Evolutionary conservation across 1,140 invertebrate genomes (phyloP).

Genomic region (Meteorus sp.): DNA sequence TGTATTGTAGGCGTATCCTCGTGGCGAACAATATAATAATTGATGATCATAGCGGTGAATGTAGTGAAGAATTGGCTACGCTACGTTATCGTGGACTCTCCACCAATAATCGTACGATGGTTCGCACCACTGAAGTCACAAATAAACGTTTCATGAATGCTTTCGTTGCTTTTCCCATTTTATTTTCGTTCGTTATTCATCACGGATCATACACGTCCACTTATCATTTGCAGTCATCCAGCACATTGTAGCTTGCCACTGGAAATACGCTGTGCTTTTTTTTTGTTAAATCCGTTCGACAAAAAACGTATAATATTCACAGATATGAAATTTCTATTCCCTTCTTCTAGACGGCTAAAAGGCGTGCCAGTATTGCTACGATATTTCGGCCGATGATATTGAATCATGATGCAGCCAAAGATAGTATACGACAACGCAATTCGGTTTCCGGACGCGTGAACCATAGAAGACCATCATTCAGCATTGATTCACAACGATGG

Average conservation of each 20-base stretch:
- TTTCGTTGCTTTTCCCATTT: background rate
- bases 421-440: conserved; percentile 46
- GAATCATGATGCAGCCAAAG: conserved; percentile 48
- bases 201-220: too few relatives aligned
- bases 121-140: too few relatives aligned
- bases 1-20: conserved; percentile 51
- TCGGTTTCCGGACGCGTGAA: conserved; percentile 50
- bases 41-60: conserved; percentile 47
- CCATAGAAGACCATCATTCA: conserved; percentile 49
- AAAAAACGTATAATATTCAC: background rate
- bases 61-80: conserved; percentile 49
- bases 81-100: conserved; percentile 47
- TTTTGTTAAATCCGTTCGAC: background rate
- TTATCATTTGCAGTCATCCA: too few relatives aligned
- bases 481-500: conserved; percentile 41
- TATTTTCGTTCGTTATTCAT: too few relatives aligned
- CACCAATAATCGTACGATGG: conserved; percentile 54
- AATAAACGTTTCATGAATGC: background rate
- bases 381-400: conserved; percentile 50
- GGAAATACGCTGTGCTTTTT: too few relatives aligned
- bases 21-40: conserved; percentile 51
- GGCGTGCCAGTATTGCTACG: conserved; percentile 56
- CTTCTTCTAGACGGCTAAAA: conserved; percentile 48
- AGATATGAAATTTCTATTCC: background rate
- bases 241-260: too few relatives aligned